Evolutionary conservation across 1,140 invertebrate genomes (phyloP).

Genomic region (Bombus fervidus): DNA sequence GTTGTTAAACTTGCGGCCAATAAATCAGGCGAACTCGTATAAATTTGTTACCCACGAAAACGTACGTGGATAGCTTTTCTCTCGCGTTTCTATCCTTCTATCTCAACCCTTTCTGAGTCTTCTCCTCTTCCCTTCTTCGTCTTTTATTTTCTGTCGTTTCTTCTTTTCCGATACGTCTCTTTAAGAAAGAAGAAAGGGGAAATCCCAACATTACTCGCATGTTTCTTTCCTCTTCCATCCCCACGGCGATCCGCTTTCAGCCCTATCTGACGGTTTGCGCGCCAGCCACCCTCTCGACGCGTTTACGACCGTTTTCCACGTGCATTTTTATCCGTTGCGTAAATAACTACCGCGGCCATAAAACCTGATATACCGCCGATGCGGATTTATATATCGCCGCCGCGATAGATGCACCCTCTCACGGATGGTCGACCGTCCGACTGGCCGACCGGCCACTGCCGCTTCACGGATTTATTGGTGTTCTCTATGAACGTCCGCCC

Average conservation of each 20-base stretch:
- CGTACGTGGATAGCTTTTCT: constrained; percentile 67
- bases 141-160: no score
- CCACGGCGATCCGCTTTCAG: constrained; percentile 13
- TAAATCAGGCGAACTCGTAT: constrained; percentile 78
- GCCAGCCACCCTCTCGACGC: constrained; percentile 56
- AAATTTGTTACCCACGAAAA: constrained; percentile 78
- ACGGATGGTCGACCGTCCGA: constrained; percentile 39
- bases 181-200: not conserved
- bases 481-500: constrained; percentile 45
- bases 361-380: constrained; percentile 76
- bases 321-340: constrained; percentile 77
- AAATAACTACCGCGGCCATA: constrained; percentile 77
- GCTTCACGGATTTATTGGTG: constrained; percentile 65
- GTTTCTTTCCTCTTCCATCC: not conserved
- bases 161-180: not conserved
- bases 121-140: not conserved
- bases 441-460: constrained; percentile 29
- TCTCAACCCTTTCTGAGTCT: not conserved
- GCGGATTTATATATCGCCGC: constrained; percentile 76
- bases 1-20: constrained; percentile 78
- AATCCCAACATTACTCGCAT: not conserved
- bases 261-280: not conserved
- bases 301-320: constrained; percentile 75
- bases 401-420: constrained; percentile 65
- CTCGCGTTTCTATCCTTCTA: constrained; percentile 4